Evolutionary conservation across 1,140 invertebrate genomes (phyloP).

Genomic region (Chironomus tepperi): DNA sequence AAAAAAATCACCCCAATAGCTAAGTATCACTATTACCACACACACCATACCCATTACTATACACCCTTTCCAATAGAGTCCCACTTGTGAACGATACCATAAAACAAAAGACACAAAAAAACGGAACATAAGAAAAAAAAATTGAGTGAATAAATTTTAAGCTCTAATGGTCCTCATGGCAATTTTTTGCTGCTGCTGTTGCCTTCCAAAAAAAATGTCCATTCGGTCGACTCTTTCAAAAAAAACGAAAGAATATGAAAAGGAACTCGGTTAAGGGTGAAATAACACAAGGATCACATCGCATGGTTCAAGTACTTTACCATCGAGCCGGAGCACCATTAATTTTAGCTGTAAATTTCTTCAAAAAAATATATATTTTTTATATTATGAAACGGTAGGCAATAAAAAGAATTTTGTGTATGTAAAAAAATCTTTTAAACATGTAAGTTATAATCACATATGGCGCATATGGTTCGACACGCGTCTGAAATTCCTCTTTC

Average conservation of each 20-base stretch:
- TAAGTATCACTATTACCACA: too few species aligned
- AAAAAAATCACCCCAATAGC: too few species aligned
- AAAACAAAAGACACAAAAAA: not conserved
- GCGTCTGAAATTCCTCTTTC: conserved; percentile 11
- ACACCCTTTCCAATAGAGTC: too few species aligned
- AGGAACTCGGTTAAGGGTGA: not conserved
- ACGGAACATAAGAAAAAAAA: not conserved
- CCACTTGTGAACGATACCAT: not conserved
- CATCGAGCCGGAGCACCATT: not conserved
- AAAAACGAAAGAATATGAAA: too few species aligned
- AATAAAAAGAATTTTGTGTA: not conserved
- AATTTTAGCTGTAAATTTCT: not conserved
- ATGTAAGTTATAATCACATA: conserved; percentile 18
- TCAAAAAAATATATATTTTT: not conserved
- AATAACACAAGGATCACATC: conserved; percentile 1
- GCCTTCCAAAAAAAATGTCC: not conserved
- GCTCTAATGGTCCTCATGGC: not conserved
- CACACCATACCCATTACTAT: too few species aligned
- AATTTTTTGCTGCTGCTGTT: not conserved
- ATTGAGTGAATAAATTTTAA: conserved; percentile 15
- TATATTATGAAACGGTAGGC: not conserved
- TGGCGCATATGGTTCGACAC: conserved; percentile 20
- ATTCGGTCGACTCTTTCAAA: not conserved
- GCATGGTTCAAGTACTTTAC: not conserved
- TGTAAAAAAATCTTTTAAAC: not conserved